Percentiles rank a stretch among this genome's conserved stretches.
Conservation (phyloP, 2,888 invertebrate genomes). For the Belgica antarctica region DNA sequence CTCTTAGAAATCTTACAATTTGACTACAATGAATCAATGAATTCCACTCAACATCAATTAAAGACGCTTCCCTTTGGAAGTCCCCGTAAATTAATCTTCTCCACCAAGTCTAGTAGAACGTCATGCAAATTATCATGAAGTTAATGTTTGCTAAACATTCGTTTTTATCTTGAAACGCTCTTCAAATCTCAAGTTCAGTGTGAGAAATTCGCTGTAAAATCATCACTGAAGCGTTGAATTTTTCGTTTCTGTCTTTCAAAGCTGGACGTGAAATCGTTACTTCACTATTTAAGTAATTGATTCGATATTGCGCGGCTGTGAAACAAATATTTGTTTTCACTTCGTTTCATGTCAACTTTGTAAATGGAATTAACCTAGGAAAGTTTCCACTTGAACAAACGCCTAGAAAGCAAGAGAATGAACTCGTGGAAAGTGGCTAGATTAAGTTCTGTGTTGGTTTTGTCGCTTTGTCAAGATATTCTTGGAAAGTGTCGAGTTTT, state of each 20-base stretch:
- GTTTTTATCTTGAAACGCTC: neutral
- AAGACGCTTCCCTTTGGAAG: too few relatives aligned
- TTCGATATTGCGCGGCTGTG: neutral
- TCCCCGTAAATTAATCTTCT: too few relatives aligned
- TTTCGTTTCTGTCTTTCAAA: slow-evolving; percentile 17
- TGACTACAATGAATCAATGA: too few relatives aligned
- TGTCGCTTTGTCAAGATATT: too few relatives aligned
- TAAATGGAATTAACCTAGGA: neutral
- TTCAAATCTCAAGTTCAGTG: neutral
- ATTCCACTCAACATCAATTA: too few relatives aligned
- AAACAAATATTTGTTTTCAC: slow-evolving; percentile 7
- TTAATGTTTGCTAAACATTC: neutral
- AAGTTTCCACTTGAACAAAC: neutral
- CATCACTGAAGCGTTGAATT: slow-evolving; percentile 4
- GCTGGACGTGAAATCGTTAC: slow-evolving; percentile 33
- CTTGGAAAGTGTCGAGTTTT: too few relatives aligned
- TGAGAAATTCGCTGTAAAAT: slow-evolving; percentile 6
- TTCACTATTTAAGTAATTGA: slow-evolving; percentile 29
- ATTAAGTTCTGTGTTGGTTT: too few relatives aligned
- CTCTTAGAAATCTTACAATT: too few relatives aligned
- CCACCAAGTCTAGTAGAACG: neutral
- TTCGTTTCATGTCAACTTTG: neutral
- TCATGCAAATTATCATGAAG: neutral
- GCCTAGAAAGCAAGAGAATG: too few relatives aligned
- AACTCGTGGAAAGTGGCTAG: too few relatives aligned